Percentiles rank a stretch among this genome's conserved stretches.
Evolutionary conservation across 2,113 vertebrate genomes (phyloP).

Genomic region (Bettongia penicillata): DNA sequence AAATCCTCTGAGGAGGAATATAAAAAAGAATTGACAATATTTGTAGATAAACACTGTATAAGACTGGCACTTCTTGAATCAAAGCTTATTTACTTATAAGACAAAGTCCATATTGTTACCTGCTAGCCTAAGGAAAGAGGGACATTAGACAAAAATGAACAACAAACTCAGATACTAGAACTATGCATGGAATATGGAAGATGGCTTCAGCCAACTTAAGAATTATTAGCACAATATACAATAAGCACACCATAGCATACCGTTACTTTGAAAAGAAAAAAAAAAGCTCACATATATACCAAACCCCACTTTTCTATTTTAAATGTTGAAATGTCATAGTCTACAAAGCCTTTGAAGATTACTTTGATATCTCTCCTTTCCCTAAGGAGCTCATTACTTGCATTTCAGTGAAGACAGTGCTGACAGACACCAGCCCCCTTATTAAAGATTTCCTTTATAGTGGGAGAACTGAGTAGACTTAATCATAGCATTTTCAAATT

Average conservation of each 20-base stretch:
- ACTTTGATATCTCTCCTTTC: conserved; percentile 72
- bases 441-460: conserved; percentile 67
- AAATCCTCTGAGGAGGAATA: conserved; percentile 6
- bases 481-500: conserved; percentile 59
- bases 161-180: neutral
- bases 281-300: neutral
- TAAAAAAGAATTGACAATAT: neutral
- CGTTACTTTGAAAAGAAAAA: conserved; percentile 43
- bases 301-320: conserved; percentile 38
- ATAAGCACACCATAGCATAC: conserved; percentile 58
- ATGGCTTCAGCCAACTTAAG: conserved; percentile 21
- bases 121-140: conserved; percentile 15
- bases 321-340: conserved; percentile 71
- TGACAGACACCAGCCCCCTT: conserved; percentile 59
- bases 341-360: conserved; percentile 75
- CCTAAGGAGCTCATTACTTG: conserved; percentile 82
- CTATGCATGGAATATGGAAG: neutral
- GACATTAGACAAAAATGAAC: conserved; percentile 33
- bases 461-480: conserved; percentile 56
- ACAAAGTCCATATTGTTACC: conserved; percentile 33
- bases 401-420: conserved; percentile 64
- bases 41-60: conserved; percentile 12
- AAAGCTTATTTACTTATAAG: conserved; percentile 43
- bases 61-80: conserved; percentile 6
- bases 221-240: neutral